Conservation (phyloP, 2,888 invertebrate genomes). For the Zhuqinia jingwanae region DNA sequence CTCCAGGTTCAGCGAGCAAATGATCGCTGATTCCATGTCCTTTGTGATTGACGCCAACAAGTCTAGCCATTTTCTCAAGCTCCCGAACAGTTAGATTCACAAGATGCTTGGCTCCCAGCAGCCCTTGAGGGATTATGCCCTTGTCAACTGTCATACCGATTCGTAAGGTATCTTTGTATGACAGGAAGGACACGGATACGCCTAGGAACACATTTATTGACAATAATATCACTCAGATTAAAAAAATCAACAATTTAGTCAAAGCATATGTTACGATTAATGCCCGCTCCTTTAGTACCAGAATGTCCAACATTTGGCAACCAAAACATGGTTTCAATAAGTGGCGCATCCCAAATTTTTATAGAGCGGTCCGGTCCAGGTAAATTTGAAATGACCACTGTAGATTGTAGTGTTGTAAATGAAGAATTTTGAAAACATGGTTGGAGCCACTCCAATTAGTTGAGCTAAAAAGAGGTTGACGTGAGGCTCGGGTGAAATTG, state of each 20-base stretch:
- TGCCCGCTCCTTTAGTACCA: slow-evolving; percentile 67
- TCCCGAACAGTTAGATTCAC: slow-evolving; percentile 70
- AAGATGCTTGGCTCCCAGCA: slow-evolving; percentile 68
- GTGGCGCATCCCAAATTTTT: slow-evolving; percentile 72
- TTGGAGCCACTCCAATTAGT: slow-evolving; percentile 73
- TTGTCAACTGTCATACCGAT: slow-evolving; percentile 76
- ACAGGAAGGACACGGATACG: slow-evolving; percentile 75
- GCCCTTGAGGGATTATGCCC: slow-evolving; percentile 73
- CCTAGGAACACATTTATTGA: slow-evolving; percentile 64
- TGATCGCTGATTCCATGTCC: slow-evolving; percentile 54
- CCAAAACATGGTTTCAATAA: slow-evolving; percentile 78
- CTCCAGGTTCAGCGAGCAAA: slow-evolving; percentile 35
- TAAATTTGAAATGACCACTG: slow-evolving; percentile 76
- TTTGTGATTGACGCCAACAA: slow-evolving; percentile 34
- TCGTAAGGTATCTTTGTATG: slow-evolving; percentile 73
- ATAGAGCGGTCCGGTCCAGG: slow-evolving; percentile 73
- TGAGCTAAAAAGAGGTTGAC: slow-evolving; percentile 76
- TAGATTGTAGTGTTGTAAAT: slow-evolving; percentile 75
- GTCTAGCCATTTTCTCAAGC: slow-evolving; percentile 54
- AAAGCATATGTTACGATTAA: neutral
- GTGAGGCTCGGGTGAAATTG: slow-evolving; percentile 74
- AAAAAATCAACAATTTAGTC: neutral
- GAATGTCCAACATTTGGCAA: slow-evolving; percentile 75
- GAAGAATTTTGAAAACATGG: slow-evolving; percentile 72
- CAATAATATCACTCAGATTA: neutral